These are phyloP conservation scores for Eurosta solidaginis DNA, from an alignment of 1,140 invertebrate species.

Conservation along the genomic window DNA sequence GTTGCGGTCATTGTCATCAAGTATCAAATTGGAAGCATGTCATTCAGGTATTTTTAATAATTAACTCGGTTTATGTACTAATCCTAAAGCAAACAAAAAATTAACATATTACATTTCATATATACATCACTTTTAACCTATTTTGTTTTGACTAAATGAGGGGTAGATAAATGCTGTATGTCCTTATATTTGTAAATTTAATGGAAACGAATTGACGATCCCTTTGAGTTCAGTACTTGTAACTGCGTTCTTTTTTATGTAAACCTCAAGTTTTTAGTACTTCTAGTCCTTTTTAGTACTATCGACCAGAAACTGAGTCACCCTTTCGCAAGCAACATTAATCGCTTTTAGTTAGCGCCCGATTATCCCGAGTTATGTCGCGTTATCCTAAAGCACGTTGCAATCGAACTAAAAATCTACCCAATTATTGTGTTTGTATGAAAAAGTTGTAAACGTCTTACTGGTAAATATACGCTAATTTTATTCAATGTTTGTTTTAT, in stretches of 20 bases:
- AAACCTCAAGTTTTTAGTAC: too few relatives aligned
- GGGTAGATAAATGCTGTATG: too few relatives aligned
- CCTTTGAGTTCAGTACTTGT: too few relatives aligned
- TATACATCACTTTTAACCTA: not conserved
- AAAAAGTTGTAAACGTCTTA: not conserved
- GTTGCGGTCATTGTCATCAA: slow-evolving; percentile 76
- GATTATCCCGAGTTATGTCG: not conserved
- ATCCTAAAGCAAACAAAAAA: not conserved
- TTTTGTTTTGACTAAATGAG: not conserved
- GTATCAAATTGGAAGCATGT: slow-evolving; percentile 81
- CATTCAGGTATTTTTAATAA: slow-evolving; percentile 69
- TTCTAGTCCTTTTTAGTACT: too few relatives aligned
- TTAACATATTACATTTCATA: not conserved
- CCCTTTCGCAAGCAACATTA: not conserved
- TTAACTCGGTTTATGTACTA: slow-evolving; percentile 19
- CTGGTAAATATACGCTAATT: slow-evolving; percentile 15
- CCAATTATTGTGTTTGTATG: slow-evolving; percentile 9
- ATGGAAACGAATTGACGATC: not conserved
- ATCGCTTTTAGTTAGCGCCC: not conserved
- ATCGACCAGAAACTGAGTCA: not conserved
- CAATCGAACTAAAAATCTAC: not conserved
- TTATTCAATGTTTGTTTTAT: not conserved
- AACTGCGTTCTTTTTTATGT: too few relatives aligned
- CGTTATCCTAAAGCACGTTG: not conserved
- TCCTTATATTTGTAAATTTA: too few relatives aligned